Evolutionary conservation across 37 sponge, comb jelly and placozoan genomes (phyloP).

Genomic region (Trichoplax adhaerens): DNA sequence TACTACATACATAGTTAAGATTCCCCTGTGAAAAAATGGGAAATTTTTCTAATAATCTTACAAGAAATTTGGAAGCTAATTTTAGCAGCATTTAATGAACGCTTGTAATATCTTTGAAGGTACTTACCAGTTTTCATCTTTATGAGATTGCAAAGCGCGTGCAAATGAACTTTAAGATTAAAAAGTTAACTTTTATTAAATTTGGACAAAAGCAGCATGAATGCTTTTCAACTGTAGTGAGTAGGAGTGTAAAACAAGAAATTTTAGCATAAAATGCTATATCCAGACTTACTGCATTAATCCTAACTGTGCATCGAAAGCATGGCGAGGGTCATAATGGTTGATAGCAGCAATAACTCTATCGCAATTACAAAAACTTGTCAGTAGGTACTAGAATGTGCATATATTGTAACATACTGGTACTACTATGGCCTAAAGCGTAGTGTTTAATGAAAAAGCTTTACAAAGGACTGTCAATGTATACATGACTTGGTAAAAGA

Average conservation of each 20-base stretch:
- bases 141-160: slow-evolving; percentile 41
- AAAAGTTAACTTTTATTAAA: not conserved
- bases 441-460: too few species aligned
- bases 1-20: slow-evolving; percentile 33
- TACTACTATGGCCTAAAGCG: too few species aligned
- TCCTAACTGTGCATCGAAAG: slow-evolving; percentile 35
- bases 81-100: not conserved
- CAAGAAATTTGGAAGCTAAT: not conserved
- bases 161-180: not conserved
- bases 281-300: slow-evolving; percentile 38
- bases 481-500: too few species aligned
- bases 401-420: too few species aligned
- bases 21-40: slow-evolving; percentile 15
- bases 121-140: slow-evolving; percentile 66
- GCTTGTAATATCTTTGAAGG: not conserved
- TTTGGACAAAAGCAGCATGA: slow-evolving; percentile 8
- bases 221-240: slow-evolving; percentile 23
- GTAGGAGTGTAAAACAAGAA: not conserved
- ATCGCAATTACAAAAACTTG: too few species aligned
- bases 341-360: too few species aligned
- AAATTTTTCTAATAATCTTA: not conserved
- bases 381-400: too few species aligned
- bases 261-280: not conserved
- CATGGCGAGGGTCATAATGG: slow-evolving; percentile 1
- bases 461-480: too few species aligned